phyloP scores from a whole-genome alignment of 2,113 vertebrate species.

The Glareola pratincola region DNA sequence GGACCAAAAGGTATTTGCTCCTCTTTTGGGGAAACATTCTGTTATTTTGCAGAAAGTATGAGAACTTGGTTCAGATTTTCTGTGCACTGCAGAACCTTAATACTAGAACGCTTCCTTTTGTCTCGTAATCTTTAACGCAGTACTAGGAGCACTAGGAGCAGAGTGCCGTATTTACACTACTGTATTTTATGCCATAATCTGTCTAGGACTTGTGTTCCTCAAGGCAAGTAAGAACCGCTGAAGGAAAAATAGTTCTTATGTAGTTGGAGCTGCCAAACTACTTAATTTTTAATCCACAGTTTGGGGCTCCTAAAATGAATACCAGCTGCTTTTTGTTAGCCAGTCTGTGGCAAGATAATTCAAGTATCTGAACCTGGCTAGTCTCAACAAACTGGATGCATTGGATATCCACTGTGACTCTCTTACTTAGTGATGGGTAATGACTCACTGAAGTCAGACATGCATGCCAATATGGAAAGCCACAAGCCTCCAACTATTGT shows the following conservation, averaged over 20 bases:
- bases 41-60: background rate
- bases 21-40: background rate
- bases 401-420: background rate
- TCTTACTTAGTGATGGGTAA: background rate
- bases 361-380: background rate
- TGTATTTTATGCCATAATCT: background rate
- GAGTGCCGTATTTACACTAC: background rate
- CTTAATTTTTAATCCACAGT: background rate
- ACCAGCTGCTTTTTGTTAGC: background rate
- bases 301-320: background rate
- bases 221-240: background rate
- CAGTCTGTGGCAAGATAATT: background rate
- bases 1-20: background rate
- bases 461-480: background rate
- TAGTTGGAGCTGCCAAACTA: background rate
- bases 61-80: background rate
- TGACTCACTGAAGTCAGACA: background rate
- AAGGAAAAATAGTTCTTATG: background rate
- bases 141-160: background rate
- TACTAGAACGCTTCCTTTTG: background rate
- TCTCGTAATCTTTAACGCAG: background rate
- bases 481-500: background rate
- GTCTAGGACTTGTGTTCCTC: background rate
- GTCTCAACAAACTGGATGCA: background rate
- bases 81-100: background rate